Base-by-base conservation (phyloP, 2,888 invertebrate genomes). In the Tetragonisca angustula region DNA sequence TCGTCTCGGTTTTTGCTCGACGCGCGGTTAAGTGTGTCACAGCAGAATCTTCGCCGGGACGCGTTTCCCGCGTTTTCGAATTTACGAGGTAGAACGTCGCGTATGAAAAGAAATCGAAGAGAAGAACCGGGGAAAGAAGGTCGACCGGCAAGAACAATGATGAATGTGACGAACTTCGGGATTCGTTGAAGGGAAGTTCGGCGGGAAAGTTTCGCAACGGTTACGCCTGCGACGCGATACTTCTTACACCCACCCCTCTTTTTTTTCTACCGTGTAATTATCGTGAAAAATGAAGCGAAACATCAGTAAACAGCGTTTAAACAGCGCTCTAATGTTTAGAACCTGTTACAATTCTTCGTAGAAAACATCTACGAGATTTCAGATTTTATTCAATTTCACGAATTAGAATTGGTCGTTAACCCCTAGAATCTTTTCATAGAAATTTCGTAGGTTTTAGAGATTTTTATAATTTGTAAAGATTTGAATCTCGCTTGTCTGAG, bases 91-190 rank as follows among this genome's bases (percentile, higher is more conserved):
- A 64, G 49, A 76, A 36, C 76, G 62, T 62, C 73, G 69, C 73
- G 84, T 75, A 79, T 83, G 79, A 89, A 79, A 89, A 79, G 79
- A 89, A 87, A 85, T 88, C 87, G 79, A 77, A 79, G 77, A 70
- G 68, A 54, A 50, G 62, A 32, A 36, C 49, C 3, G 36, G 65
- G 64, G 76, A 49, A 72, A 70, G 79, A 81, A 74, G 81, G 65
- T 83, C 79, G 54, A 43, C 65, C n/a, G 67, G 78, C 72, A 89
- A 86, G 83, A 88, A 87, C 79, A 81, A 88, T 88, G 87, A 88
- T 84, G 70, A 84, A 88, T 89, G 89, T 68, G 82, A 83, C 70
- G 61, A 87, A 85, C 77, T 85, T 76, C 59, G 62, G 79, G 75
- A 82, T 87, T 64, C 71, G 79, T 49, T 24, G 76, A 43, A 36